A percentile compares a stretch with the other conserved stretches of the same genome.
These are phyloP conservation scores for Tangara arthus DNA, from an alignment of 2,797 vertebrate species.

Conservation along the genomic window DNA sequence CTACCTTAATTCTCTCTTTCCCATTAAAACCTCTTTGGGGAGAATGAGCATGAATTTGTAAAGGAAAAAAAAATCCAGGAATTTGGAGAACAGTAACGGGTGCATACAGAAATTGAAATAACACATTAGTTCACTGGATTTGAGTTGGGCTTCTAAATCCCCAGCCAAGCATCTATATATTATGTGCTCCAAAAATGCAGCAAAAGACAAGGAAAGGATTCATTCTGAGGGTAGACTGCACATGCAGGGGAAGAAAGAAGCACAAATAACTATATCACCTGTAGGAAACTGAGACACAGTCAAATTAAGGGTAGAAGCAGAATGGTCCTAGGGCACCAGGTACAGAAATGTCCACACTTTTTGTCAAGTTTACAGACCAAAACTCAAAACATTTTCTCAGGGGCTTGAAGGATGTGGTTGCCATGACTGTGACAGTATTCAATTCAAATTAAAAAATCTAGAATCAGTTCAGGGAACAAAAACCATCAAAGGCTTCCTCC, in stretches of 20 bases:
- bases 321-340: background rate
- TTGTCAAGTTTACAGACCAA: background rate
- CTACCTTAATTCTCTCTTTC: background rate
- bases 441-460: background rate
- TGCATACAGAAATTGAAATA: conserved; percentile 20
- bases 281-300: background rate
- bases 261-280: background rate
- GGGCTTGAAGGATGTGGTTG: background rate
- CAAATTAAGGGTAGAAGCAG: background rate
- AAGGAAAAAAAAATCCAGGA: background rate
- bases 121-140: background rate
- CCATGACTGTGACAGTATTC: background rate
- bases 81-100: background rate
- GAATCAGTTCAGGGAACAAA: background rate
- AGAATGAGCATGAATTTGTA: background rate
- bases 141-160: background rate
- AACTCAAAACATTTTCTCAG: background rate
- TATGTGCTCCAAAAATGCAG: background rate
- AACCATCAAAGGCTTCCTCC: background rate
- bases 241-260: background rate
- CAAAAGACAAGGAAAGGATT: background rate
- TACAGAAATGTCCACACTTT: background rate
- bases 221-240: background rate
- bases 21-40: conserved; percentile 19
- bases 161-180: background rate